Percentiles rank a stretch among this genome's conserved stretches.
These are phyloP conservation scores for Diuraphis noxia DNA, from an alignment of 1,140 invertebrate species.

Conservation along the genomic window DNA sequence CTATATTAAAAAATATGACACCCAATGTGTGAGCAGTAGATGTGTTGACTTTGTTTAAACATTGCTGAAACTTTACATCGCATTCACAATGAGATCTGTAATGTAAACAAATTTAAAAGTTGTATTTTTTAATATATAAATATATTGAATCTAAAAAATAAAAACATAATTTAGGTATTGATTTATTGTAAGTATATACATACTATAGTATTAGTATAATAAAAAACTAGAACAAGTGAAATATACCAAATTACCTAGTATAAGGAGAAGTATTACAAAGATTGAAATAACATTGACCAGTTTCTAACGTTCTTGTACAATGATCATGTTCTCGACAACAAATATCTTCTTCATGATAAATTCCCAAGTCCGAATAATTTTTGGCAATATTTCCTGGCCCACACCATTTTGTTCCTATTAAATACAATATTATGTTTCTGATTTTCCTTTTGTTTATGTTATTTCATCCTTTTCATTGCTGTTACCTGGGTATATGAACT, in stretches of 20 bases:
- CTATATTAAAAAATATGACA: conserved; percentile 52
- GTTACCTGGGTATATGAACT: conserved; percentile 45
- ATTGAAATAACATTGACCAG: conserved; percentile 37
- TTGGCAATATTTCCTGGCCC: conserved; percentile 69
- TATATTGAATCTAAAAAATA: not conserved
- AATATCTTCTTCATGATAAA: conserved; percentile 67
- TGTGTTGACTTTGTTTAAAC: conserved; percentile 39
- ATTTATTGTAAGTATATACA: not conserved
- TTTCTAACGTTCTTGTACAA: conserved; percentile 62
- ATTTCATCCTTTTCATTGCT: not conserved
- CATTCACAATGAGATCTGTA: conserved; percentile 50
- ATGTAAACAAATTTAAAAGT: not conserved
- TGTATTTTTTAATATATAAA: not conserved
- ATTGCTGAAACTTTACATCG: conserved; percentile 37
- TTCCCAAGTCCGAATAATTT: conserved; percentile 70
- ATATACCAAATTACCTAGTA: conserved; percentile 45
- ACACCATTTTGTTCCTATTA: conserved; percentile 72
- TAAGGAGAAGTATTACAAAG: conserved; percentile 52
- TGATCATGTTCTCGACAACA: conserved; percentile 79
- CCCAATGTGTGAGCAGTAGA: conserved; percentile 36
- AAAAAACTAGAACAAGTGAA: not conserved
- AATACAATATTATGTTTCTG: not conserved
- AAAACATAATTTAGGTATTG: too few species aligned
- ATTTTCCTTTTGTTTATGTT: not conserved
- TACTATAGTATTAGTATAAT: too few species aligned